These are phyloP conservation scores for Porites rus DNA, from an alignment of 92 coral and sea anemone genomes.

Conservation along the genomic window DNA sequence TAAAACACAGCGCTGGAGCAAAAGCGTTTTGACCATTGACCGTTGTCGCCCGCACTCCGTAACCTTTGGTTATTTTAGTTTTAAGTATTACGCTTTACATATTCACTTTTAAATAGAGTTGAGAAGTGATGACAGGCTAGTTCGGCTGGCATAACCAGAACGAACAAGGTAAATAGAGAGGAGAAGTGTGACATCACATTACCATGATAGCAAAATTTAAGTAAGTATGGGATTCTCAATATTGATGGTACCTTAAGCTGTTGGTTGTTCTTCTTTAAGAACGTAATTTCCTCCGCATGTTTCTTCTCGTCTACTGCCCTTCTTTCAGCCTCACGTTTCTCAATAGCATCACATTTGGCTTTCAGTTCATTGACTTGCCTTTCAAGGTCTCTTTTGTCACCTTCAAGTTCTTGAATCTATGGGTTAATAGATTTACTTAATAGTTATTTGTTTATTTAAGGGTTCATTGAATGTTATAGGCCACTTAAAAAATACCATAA, in stretches of 20 bases:
- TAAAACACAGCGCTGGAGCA: no score
- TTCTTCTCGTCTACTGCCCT: slow-evolving; percentile 98
- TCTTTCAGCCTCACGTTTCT: slow-evolving; percentile 98
- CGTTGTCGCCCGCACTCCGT: no score
- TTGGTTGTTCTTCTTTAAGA: slow-evolving; percentile 95
- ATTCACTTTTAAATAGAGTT: no score
- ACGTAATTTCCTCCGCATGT: slow-evolving; percentile 98
- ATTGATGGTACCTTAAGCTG: slow-evolving; percentile 84
- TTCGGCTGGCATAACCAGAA: no score
- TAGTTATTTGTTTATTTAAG: not conserved
- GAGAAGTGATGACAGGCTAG: no score
- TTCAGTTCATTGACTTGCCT: slow-evolving; percentile 97
- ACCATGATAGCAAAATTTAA: no score
- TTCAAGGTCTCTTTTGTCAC: slow-evolving; percentile 95
- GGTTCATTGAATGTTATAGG: not conserved
- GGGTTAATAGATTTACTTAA: not conserved
- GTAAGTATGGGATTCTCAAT: no score
- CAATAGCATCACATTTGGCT: slow-evolving; percentile 99
- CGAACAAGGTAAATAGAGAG: no score
- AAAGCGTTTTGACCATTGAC: no score
- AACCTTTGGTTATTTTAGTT: no score
- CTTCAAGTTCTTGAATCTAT: slow-evolving; percentile 94
- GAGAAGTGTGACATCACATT: no score
- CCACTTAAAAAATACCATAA: not conserved
- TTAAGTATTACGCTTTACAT: no score